Conservation (phyloP, 2,113 vertebrate species). For the Xyrauchen texanus region DNA sequence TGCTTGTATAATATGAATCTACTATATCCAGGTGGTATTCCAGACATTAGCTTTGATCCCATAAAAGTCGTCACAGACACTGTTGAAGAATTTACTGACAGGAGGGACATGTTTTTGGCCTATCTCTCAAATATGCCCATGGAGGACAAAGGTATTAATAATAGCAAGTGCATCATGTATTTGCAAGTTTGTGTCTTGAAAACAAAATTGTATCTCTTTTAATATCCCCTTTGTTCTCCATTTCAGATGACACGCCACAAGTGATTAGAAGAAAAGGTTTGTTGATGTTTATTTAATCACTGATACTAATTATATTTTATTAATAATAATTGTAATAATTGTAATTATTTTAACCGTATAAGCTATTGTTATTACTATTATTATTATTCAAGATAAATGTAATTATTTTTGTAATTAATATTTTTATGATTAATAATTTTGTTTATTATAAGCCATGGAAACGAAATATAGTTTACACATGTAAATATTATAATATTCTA, state of each 20-base stretch:
- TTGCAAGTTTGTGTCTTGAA: background rate
- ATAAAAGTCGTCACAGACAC: conserved; percentile 72
- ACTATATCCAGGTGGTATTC: conserved; percentile 62
- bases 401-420: no score
- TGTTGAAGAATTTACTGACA: conserved; percentile 67
- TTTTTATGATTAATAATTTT: no score
- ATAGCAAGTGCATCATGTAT: background rate
- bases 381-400: no score
- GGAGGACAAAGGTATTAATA: conserved; percentile 67
- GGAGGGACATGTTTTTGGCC: conserved; percentile 67
- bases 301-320: background rate
- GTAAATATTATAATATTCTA: no score
- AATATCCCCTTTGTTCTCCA: conserved; percentile 43
- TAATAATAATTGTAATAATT: background rate
- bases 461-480: no score
- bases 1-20: background rate
- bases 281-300: background rate
- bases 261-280: conserved; percentile 72
- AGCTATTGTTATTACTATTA: background rate
- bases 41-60: conserved; percentile 69
- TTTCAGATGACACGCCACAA: conserved; percentile 54
- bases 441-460: no score
- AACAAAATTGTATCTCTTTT: background rate
- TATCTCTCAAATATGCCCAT: conserved; percentile 73
- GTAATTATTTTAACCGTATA: no score